A percentile compares a stretch with the other conserved stretches of the same genome.
These are phyloP conservation scores for Plectropomus leopardus DNA, from an alignment of 2,113 vertebrate species.

Conservation along the genomic window DNA sequence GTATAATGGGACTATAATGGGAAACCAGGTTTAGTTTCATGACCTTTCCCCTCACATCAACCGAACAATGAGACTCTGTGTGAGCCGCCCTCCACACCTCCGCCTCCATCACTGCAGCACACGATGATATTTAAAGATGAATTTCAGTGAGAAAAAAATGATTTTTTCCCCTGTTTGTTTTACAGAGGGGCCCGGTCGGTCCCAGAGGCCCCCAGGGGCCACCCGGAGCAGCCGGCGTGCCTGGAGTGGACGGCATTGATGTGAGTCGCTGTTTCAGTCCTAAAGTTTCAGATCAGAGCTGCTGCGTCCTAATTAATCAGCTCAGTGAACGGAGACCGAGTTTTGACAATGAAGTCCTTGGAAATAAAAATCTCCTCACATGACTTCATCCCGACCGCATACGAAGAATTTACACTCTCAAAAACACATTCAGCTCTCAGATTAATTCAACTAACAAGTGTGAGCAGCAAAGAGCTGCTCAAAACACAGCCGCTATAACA, in stretches of 20 bases:
- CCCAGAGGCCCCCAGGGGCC: slow-evolving; percentile 88
- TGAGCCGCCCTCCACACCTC: slow-evolving; percentile 17
- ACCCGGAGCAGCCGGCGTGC: slow-evolving; percentile 89
- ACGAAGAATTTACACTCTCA: not conserved
- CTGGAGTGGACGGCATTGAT: slow-evolving; percentile 96
- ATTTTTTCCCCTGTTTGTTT: slow-evolving; percentile 62
- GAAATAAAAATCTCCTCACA: not conserved
- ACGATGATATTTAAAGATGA: slow-evolving; percentile 35
- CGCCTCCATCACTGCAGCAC: slow-evolving; percentile 2
- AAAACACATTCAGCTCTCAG: not conserved
- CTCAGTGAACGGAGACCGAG: not conserved
- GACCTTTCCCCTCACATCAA: slow-evolving; percentile 55
- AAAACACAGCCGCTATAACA: not conserved
- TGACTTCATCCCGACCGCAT: not conserved
- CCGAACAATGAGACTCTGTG: slow-evolving; percentile 73
- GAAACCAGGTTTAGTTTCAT: slow-evolving; percentile 49
- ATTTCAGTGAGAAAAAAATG: slow-evolving; percentile 30
- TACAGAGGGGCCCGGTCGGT: slow-evolving; percentile 90
- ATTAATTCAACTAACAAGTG: not conserved
- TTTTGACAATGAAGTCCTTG: not conserved
- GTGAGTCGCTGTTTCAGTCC: slow-evolving; percentile 84
- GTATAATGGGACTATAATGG: slow-evolving; percentile 49
- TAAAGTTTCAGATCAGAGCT: not conserved
- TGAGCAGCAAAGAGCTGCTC: not conserved
- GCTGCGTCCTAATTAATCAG: slow-evolving; percentile 10